Conservation (phyloP, 2,888 invertebrate genomes). For the Amiota minor region DNA sequence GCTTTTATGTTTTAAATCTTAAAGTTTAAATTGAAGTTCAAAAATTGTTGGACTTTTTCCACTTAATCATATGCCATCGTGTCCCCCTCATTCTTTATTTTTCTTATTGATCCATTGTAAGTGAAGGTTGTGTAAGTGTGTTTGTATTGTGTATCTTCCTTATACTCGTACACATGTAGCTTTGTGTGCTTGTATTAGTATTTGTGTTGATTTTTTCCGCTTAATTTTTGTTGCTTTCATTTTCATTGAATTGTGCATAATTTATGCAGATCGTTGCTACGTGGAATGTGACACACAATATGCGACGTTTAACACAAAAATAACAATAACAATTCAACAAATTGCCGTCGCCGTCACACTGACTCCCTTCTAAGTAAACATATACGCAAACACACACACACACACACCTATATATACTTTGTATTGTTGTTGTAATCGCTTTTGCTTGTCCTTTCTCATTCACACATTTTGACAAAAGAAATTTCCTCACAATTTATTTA, state of each 20-base stretch:
- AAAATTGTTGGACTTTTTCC: no score
- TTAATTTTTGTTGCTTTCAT: neutral
- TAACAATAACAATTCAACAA: constrained; percentile 68
- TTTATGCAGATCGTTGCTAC: constrained; percentile 65
- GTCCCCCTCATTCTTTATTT: no score
- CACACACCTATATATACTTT: constrained; percentile 17
- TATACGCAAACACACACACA: neutral
- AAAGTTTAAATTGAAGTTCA: no score
- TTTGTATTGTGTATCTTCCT: neutral
- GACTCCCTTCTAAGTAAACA: neutral
- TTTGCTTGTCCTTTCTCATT: constrained; percentile 12
- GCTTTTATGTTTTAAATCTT: no score
- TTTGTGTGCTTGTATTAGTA: neutral
- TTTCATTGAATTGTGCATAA: constrained; percentile 64
- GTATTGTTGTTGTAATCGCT: constrained; percentile 26
- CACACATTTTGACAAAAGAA: constrained; percentile 55
- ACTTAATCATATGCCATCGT: no score
- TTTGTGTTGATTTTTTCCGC: neutral
- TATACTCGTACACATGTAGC: no score
- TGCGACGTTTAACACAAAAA: constrained; percentile 65
- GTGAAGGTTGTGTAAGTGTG: neutral
- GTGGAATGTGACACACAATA: constrained; percentile 40
- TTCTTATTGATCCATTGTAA: no score
- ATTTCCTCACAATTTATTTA: constrained; percentile 60
- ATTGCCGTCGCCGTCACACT: constrained; percentile 54